A percentile compares a stretch with the other conserved stretches of the same genome.
Conservation (phyloP, 2,797 vertebrate species). For the Aldrovandia affinis region DNA sequence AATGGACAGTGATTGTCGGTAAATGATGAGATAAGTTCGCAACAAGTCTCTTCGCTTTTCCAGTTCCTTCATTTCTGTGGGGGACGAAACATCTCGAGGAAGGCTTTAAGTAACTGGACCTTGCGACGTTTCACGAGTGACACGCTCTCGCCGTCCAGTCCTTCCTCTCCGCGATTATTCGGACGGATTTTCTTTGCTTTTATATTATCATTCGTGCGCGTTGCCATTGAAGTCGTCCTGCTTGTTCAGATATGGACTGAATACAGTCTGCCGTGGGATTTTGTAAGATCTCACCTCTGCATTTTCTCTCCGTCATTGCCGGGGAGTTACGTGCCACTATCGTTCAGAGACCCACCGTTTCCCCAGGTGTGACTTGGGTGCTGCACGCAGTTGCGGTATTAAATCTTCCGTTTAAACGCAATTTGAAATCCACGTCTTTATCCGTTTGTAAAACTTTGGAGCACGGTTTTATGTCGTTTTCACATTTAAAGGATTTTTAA, state of each 20-base stretch:
- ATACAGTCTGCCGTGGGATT: slow-evolving; percentile 45
- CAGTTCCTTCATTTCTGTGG: neutral
- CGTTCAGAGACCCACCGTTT: slow-evolving; percentile 33
- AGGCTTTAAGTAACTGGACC: neutral
- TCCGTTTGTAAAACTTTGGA: slow-evolving; percentile 26
- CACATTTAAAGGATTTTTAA: neutral
- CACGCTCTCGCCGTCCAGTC: neutral
- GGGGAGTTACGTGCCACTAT: slow-evolving; percentile 37
- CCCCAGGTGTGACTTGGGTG: slow-evolving; percentile 65
- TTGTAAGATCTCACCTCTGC: slow-evolving; percentile 25
- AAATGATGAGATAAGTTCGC: neutral
- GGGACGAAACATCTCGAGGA: slow-evolving; percentile 28
- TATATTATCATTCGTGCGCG: neutral
- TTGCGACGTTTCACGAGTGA: slow-evolving; percentile 4
- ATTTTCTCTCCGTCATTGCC: slow-evolving; percentile 28
- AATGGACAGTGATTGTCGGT: neutral
- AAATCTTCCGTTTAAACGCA: slow-evolving; percentile 59
- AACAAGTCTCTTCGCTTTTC: neutral
- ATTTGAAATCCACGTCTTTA: slow-evolving; percentile 41
- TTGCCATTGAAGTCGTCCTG: slow-evolving; percentile 12
- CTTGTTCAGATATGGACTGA: slow-evolving; percentile 21
- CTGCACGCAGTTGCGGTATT: slow-evolving; percentile 65
- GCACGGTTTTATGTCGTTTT: slow-evolving; percentile 26
- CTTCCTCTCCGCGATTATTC: neutral
- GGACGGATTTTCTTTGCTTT: neutral